phyloP scores from a whole-genome alignment of 2,797 vertebrate genomes.

The Macroramphosus scolopax region DNA sequence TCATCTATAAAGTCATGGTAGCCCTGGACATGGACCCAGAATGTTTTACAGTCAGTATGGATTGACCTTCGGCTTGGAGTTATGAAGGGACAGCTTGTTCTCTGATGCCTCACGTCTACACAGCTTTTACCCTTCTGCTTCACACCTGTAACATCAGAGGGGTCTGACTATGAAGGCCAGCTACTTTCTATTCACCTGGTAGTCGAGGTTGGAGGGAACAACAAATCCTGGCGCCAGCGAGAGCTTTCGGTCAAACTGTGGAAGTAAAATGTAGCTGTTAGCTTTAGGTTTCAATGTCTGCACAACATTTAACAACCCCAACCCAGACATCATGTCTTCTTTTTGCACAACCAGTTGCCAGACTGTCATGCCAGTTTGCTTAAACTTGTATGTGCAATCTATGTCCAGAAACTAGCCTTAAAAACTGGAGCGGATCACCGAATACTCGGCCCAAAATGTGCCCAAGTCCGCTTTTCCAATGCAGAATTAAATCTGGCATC shows the following conservation, averaged over 20 bases:
- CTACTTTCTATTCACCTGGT: constrained; percentile 62
- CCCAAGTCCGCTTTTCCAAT: too few relatives aligned
- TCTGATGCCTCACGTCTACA: too few relatives aligned
- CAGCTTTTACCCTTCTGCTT: too few relatives aligned
- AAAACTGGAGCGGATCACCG: too few relatives aligned
- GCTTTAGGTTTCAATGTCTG: neutral
- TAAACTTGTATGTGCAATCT: neutral
- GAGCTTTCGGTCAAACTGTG: constrained; percentile 80
- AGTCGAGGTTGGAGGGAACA: constrained; percentile 79
- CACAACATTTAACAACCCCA: neutral
- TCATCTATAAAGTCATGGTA: constrained; percentile 80
- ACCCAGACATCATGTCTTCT: neutral
- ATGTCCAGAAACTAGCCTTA: too few relatives aligned
- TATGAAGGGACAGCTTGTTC: too few relatives aligned
- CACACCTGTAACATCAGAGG: too few relatives aligned
- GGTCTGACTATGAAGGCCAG: too few relatives aligned
- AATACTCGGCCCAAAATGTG: too few relatives aligned
- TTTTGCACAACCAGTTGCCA: constrained; percentile 14
- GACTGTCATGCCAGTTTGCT: neutral
- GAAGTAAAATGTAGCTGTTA: constrained; percentile 2
- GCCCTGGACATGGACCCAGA: constrained; percentile 54
- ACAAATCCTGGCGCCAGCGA: constrained; percentile 77
- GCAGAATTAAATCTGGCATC: too few relatives aligned
- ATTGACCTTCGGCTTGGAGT: too few relatives aligned
- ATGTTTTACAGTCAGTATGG: neutral